Evolutionary conservation across 2,888 invertebrate species (phyloP).

Genomic region (Harpalus rubripes): DNA sequence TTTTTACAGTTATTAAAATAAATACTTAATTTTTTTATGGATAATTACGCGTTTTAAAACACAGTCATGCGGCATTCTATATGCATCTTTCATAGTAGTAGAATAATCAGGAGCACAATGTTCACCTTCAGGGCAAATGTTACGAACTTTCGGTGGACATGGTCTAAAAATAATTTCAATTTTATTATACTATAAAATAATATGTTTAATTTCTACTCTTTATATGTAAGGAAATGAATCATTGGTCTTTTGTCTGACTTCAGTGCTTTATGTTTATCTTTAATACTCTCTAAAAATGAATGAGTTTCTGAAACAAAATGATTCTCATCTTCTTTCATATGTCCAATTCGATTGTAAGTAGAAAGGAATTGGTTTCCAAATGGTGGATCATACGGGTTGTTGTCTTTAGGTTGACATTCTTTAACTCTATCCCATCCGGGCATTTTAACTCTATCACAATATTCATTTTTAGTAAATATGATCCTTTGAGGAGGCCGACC

Average conservation of each 20-base stretch:
- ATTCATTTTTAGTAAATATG: constrained; percentile 70
- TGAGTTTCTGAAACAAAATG: constrained; percentile 77
- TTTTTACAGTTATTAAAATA: constrained; percentile 19
- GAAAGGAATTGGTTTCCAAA: constrained; percentile 77
- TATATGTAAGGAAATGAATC: constrained; percentile 71
- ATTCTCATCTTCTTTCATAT: constrained; percentile 74
- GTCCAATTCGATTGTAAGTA: constrained; percentile 78
- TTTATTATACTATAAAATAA: constrained; percentile 76
- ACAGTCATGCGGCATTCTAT: constrained; percentile 78
- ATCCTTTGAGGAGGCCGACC: constrained; percentile 9
- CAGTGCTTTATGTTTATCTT: constrained; percentile 73
- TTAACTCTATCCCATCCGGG: constrained; percentile 78
- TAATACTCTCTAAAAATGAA: constrained; percentile 78
- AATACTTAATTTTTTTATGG: background rate
- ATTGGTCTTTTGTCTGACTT: constrained; percentile 68
- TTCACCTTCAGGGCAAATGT: constrained; percentile 8
- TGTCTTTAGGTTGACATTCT: constrained; percentile 78
- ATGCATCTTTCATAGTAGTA: constrained; percentile 80
- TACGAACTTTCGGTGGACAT: background rate
- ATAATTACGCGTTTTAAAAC: constrained; percentile 78
- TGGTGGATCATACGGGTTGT: constrained; percentile 78
- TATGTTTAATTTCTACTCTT: constrained; percentile 69
- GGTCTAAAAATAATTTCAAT: constrained; percentile 7
- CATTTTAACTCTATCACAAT: constrained; percentile 76
- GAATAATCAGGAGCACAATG: constrained; percentile 77